Conservation (phyloP, 2,888 invertebrate species). For the Chelonus formosanus region DNA sequence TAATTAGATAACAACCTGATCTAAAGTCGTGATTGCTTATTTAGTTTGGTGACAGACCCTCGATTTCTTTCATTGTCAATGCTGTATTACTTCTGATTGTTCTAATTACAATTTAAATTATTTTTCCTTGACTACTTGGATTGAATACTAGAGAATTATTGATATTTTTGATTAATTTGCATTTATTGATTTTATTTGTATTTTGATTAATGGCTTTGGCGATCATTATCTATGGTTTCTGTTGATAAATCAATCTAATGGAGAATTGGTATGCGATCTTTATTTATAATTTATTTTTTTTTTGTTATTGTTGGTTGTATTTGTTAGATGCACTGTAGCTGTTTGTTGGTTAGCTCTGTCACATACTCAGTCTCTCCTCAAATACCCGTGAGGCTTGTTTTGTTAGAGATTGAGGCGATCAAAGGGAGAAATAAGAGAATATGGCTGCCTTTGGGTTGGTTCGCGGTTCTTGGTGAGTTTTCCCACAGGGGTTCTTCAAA, state of each 20-base stretch:
- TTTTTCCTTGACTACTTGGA: conserved; percentile 11
- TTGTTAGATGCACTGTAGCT: conserved; percentile 66
- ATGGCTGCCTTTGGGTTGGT: conserved; percentile 64
- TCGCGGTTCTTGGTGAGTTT: conserved; percentile 64
- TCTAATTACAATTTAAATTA: conserved; percentile 21
- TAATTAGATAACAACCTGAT: too few species aligned
- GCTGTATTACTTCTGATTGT: conserved; percentile 11
- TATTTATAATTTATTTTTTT: conserved; percentile 62
- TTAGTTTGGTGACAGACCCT: background rate
- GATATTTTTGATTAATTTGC: conserved; percentile 42
- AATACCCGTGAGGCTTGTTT: conserved; percentile 62
- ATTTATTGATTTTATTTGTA: conserved; percentile 43
- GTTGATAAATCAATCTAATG: conserved; percentile 44
- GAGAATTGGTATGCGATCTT: conserved; percentile 55
- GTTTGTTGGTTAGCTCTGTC: conserved; percentile 65
- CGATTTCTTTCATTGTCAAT: background rate
- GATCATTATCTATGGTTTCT: conserved; percentile 16
- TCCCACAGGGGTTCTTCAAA: conserved; percentile 61
- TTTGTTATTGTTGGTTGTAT: conserved; percentile 65
- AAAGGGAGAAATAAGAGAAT: conserved; percentile 58
- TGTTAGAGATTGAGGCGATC: conserved; percentile 62
- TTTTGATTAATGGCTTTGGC: conserved; percentile 22
- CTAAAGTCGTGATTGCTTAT: too few species aligned
- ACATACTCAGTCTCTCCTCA: conserved; percentile 62
- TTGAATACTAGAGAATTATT: conserved; percentile 23